Evolutionary conservation across 2,888 invertebrate species (phyloP).

Genomic region (Blastobasis lacticolella): DNA sequence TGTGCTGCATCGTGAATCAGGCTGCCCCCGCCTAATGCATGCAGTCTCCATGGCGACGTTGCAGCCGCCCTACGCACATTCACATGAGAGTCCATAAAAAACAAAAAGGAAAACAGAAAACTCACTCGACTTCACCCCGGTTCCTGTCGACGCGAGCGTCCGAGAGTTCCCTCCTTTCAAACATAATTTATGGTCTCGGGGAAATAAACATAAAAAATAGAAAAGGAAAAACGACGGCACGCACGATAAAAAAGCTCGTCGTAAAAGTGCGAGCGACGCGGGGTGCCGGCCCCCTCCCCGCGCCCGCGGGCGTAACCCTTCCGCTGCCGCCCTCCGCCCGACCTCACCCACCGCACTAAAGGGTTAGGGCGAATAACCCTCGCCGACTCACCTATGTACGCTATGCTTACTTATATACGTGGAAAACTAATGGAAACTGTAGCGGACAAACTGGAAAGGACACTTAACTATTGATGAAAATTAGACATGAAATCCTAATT

Average conservation of each 20-base stretch:
- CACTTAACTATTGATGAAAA: background rate
- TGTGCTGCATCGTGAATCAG: slow-evolving; percentile 35
- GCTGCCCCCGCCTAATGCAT: slow-evolving; percentile 47
- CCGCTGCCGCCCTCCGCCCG: slow-evolving; percentile 56
- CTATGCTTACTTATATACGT: no score
- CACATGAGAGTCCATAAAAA: slow-evolving; percentile 62
- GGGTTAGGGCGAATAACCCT: slow-evolving; percentile 67
- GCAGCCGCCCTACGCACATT: slow-evolving; percentile 52
- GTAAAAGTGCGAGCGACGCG: slow-evolving; percentile 60
- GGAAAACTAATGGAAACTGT: no score
- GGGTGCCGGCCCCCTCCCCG: slow-evolving; percentile 38
- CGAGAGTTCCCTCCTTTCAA: slow-evolving; percentile 74
- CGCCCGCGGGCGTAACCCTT: slow-evolving; percentile 64
- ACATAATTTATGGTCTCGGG: slow-evolving; percentile 75
- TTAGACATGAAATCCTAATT: background rate
- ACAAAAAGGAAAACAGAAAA: slow-evolving; percentile 58
- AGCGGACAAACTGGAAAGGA: slow-evolving; percentile 5
- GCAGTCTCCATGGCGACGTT: slow-evolving; percentile 64
- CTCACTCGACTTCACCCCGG: slow-evolving; percentile 64
- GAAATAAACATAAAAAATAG: slow-evolving; percentile 76
- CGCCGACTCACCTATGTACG: slow-evolving; percentile 9
- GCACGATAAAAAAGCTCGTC: slow-evolving; percentile 74
- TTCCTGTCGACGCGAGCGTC: slow-evolving; percentile 68
- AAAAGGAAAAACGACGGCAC: slow-evolving; percentile 75
- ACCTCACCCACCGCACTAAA: slow-evolving; percentile 47